Evolutionary conservation across 2,888 invertebrate species (phyloP), one percentile per base, ranked within the genome.

Genomic region (Polymixis flavicincta): DNA sequence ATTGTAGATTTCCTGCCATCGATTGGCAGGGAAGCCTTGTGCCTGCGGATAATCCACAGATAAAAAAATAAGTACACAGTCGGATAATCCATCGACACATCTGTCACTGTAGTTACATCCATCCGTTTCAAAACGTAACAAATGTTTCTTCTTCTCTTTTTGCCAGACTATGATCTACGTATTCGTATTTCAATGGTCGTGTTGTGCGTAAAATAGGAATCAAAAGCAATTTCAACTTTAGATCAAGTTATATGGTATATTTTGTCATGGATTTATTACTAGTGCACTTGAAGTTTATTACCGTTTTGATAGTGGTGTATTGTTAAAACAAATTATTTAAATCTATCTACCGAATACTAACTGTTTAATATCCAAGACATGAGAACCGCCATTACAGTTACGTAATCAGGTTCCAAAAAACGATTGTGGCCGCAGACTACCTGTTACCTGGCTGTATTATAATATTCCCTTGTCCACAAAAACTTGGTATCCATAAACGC

Each of bases 11-110:
- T 74, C 66, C 72, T 70, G 71, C 28, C 74, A 67, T 74, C 61
- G 78, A 79, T 77, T 73, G 67, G 19, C 42, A 45, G 13, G 11
- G 84, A 85, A 86, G 80, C 86, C 86, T 64, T 64, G 55, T 13
- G 48, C 14, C 50, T 13, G 17, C 72, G 69, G 84, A 78, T 84
- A 71, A 86, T 82, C 85, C 79, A 48, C 28, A 69, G 78, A 74
- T 54, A 82, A 79, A 84, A n/a, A 85, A 84, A 80, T 73, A 57
- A 77, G 68, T n/a, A 55, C 67, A 54, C 80, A 61, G 66, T 6
- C 22, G 68, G 76, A 73, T 82, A 75, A 82, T 82, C 82, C 79
- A 5, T 73, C 72, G 71, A 72, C 57, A 71, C 82, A 74, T 79
- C 79, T 76, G 82, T 73, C 66, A 68, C 69, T 37, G 64, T 45